Conservation (phyloP, 1,140 invertebrate genomes). For the Teleogryllus occipitalis region DNA sequence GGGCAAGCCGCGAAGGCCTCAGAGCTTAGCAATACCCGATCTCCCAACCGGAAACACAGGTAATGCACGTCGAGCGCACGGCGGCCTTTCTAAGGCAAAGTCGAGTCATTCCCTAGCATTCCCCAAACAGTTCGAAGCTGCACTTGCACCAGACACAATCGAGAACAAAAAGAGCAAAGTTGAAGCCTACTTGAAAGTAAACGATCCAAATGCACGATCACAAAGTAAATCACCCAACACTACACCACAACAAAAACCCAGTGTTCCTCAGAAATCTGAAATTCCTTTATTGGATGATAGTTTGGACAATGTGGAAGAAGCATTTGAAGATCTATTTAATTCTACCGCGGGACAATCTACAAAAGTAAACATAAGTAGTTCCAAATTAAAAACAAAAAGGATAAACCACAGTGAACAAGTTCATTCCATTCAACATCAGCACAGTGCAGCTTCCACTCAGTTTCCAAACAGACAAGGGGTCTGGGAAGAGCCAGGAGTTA, state of each 20-base stretch:
- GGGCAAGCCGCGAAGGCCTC: slow-evolving; percentile 26
- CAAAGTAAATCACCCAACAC: not conserved
- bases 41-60: not conserved
- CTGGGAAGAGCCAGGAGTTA: slow-evolving; percentile 22
- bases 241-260: not conserved
- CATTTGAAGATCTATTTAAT: slow-evolving; percentile 35
- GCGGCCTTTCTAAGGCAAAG: slow-evolving; percentile 49
- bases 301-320: slow-evolving; percentile 37
- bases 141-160: slow-evolving; percentile 60
- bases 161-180: slow-evolving; percentile 66
- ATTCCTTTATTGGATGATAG: slow-evolving; percentile 26
- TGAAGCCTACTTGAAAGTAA: slow-evolving; percentile 40
- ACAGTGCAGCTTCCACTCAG: slow-evolving; percentile 19
- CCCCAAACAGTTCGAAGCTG: slow-evolving; percentile 69
- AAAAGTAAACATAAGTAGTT: not conserved
- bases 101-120: slow-evolving; percentile 60
- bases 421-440: slow-evolving; percentile 7
- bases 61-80: slow-evolving; percentile 9
- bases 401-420: not conserved
- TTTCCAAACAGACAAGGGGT: slow-evolving; percentile 20
- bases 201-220: not conserved
- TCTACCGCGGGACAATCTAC: slow-evolving; percentile 20
- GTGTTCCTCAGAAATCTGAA: not conserved
- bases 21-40: slow-evolving; percentile 29
- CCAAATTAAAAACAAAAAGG: not conserved